A percentile compares a stretch with the other conserved stretches of the same genome.
Conservation (phyloP, 2,113 vertebrate species). For the Oncorhynchus clarkii region DNA sequence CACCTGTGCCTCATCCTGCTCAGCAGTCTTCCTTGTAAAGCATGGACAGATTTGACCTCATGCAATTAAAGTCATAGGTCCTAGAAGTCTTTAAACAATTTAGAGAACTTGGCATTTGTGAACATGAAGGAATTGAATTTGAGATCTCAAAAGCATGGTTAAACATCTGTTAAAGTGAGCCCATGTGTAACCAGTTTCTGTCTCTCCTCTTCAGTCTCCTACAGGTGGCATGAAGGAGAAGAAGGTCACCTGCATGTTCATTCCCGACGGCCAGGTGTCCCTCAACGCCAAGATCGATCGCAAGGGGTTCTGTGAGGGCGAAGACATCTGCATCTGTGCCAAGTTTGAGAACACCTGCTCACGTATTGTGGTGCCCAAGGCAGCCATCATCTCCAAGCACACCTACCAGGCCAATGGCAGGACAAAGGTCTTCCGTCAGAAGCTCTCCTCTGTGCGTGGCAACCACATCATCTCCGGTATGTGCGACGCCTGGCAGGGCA, state of each 20-base stretch:
- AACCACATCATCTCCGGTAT: constrained; percentile 94
- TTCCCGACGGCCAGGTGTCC: constrained; percentile 87
- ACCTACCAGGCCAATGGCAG: constrained; percentile 88
- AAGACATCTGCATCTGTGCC: constrained; percentile 90
- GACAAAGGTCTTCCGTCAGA: constrained; percentile 85
- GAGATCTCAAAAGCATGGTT: too few relatives aligned
- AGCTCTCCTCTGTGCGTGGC: constrained; percentile 88
- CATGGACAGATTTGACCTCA: constrained; percentile 82
- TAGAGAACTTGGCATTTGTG: too few relatives aligned
- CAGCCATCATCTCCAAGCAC: constrained; percentile 90
- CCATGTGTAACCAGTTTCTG: constrained; percentile 54
- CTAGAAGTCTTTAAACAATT: constrained; percentile 8
- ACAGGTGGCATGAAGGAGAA: constrained; percentile 88
- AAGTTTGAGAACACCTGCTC: constrained; percentile 97
- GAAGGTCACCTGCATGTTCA: constrained; percentile 95
- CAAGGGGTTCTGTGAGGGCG: constrained; percentile 91
- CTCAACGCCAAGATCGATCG: constrained; percentile 87
- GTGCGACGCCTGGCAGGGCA: constrained; percentile 86
- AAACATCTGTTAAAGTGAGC: constrained; percentile 90
- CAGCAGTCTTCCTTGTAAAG: constrained; percentile 42
- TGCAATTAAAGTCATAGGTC: constrained; percentile 80
- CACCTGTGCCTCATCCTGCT: constrained; percentile 15
- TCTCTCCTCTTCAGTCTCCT: constrained; percentile 72
- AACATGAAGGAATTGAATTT: too few relatives aligned
- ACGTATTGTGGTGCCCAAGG: constrained; percentile 92